A percentile compares a stretch with the other conserved stretches of the same genome.
Evolutionary conservation across 1,140 invertebrate species (phyloP).

Genomic region (Saccostrea cuccullata): DNA sequence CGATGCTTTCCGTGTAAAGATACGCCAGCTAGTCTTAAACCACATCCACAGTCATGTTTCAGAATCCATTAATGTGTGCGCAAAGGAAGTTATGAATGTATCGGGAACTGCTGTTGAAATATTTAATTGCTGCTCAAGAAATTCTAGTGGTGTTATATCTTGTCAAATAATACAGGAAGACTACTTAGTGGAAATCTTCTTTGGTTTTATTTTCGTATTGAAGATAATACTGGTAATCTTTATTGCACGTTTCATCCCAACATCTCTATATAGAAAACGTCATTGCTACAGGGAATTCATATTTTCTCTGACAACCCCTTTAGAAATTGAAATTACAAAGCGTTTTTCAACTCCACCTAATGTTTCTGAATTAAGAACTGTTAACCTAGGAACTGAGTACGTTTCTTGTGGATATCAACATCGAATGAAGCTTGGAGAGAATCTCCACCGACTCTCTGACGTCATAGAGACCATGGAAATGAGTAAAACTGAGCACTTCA

Average conservation of each 20-base stretch:
- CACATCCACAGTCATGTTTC: not conserved
- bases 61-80: not conserved
- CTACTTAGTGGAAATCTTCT: not conserved
- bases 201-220: not conserved
- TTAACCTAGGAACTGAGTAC: not conserved
- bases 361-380: constrained; percentile 17
- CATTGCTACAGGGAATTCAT: constrained; percentile 4
- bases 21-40: not conserved
- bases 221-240: not conserved
- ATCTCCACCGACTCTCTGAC: constrained; percentile 4
- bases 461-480: constrained; percentile 11
- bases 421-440: constrained; percentile 16
- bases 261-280: constrained; percentile 2
- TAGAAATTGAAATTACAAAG: constrained; percentile 22
- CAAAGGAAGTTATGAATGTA: not conserved
- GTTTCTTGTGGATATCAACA: not conserved
- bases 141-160: not conserved
- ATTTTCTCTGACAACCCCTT: not conserved
- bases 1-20: not conserved
- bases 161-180: not conserved
- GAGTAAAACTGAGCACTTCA: not conserved
- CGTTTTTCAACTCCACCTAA: constrained; percentile 14
- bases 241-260: not conserved
- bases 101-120: not conserved
- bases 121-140: not conserved